Conservation (phyloP, 2,113 vertebrate genomes). For the Cygnus buccinator region DNA sequence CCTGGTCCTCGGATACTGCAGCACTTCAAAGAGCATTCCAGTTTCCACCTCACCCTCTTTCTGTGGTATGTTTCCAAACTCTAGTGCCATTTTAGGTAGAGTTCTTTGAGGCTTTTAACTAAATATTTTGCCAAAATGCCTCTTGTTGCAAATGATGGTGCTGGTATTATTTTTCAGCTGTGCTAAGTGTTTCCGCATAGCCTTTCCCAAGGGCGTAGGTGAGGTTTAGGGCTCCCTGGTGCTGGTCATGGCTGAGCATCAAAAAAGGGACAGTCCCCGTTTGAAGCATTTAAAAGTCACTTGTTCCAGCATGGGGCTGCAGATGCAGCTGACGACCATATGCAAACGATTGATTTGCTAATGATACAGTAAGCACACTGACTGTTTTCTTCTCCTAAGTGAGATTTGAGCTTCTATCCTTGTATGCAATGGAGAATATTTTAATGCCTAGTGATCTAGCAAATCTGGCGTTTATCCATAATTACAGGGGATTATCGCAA, state of each 20-base stretch:
- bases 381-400: neutral
- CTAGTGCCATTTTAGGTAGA: neutral
- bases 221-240: neutral
- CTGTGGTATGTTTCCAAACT: slow-evolving; percentile 4
- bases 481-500: slow-evolving; percentile 58
- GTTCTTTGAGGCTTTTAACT: neutral
- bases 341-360: neutral
- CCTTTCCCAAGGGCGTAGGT: neutral
- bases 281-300: neutral
- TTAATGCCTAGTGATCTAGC: neutral
- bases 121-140: neutral
- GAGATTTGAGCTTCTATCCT: neutral
- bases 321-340: neutral
- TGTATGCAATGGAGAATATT: neutral
- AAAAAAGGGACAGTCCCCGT: neutral
- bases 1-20: neutral
- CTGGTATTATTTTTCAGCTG: accelerated
- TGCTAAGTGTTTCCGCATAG: accelerated
- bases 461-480: slow-evolving; percentile 32
- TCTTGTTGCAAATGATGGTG: neutral
- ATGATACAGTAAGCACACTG: neutral
- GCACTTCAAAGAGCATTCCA: slow-evolving; percentile 46
- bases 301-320: neutral
- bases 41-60: slow-evolving; percentile 59
- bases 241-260: neutral